These are phyloP conservation scores for Abrostola triplasia DNA, from an alignment of 2,888 invertebrate genomes.

Conservation along the genomic window DNA sequence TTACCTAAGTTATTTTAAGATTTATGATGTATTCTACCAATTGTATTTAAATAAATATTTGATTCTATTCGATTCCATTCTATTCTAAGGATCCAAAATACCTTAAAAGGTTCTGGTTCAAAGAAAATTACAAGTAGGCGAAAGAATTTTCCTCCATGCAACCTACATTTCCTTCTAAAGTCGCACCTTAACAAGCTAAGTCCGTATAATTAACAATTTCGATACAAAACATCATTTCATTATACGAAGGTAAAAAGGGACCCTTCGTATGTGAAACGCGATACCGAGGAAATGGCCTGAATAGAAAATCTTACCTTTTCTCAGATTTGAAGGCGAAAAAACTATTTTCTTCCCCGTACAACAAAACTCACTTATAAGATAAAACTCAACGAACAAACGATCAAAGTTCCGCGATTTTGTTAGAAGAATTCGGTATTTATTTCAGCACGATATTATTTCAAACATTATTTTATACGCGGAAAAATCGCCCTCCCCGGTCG, in stretches of 20 bases:
- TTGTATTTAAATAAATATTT: too few species aligned
- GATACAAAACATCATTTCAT: slow-evolving; percentile 64
- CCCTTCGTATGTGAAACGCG: slow-evolving; percentile 50
- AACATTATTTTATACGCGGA: slow-evolving; percentile 45
- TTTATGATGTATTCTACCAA: too few species aligned
- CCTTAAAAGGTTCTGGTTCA: too few species aligned
- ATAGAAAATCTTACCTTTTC: slow-evolving; percentile 54
- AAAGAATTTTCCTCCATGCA: neutral
- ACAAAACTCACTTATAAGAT: slow-evolving; percentile 42
- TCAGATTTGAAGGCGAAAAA: slow-evolving; percentile 7
- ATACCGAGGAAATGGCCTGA: slow-evolving; percentile 23
- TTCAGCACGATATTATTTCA: slow-evolving; percentile 37
- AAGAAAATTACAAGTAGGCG: slow-evolving; percentile 11
- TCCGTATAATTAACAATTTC: slow-evolving; percentile 59
- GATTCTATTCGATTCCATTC: too few species aligned
- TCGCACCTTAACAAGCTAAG: slow-evolving; percentile 27
- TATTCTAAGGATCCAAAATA: too few species aligned
- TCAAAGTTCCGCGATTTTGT: slow-evolving; percentile 15
- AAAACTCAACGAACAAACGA: slow-evolving; percentile 17
- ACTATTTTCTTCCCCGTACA: slow-evolving; percentile 11
- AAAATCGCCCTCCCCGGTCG: slow-evolving; percentile 25
- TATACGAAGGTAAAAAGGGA: slow-evolving; percentile 54
- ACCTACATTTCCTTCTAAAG: slow-evolving; percentile 2
- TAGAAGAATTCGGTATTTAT: slow-evolving; percentile 14
- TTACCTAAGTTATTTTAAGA: too few species aligned